These are phyloP conservation scores for Heliconius eleuchia DNA, from an alignment of 1,140 invertebrate genomes.

Conservation along the genomic window DNA sequence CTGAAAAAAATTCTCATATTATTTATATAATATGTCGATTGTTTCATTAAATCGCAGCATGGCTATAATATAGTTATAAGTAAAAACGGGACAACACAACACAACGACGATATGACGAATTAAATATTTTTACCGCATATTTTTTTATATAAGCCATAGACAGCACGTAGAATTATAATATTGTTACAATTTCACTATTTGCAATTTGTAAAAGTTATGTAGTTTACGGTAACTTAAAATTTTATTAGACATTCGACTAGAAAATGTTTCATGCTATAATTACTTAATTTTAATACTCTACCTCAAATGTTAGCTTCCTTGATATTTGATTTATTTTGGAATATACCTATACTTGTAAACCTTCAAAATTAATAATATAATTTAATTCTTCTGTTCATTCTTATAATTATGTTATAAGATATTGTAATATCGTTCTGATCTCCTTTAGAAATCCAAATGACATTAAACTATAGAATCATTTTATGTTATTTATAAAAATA, in stretches of 20 bases:
- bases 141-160: neutral
- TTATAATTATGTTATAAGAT: neutral
- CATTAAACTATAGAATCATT: neutral
- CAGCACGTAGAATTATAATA: conserved; percentile 1
- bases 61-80: conserved; percentile 4
- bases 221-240: neutral
- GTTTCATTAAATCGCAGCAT: neutral
- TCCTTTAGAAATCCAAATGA: conserved; percentile 1
- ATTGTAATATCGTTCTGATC: neutral
- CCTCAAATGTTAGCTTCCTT: neutral
- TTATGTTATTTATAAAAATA: neutral
- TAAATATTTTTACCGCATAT: neutral
- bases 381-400: neutral
- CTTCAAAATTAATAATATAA: neutral
- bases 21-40: neutral
- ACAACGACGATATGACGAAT: conserved; percentile 8
- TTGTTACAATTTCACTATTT: neutral
- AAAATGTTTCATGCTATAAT: neutral
- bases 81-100: neutral
- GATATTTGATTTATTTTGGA: neutral
- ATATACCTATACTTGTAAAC: neutral
- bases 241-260: neutral
- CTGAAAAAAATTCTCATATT: neutral
- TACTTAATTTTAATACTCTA: conserved; percentile 4
- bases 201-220: neutral